Percentiles rank a stretch among this genome's conserved stretches.
Evolutionary conservation across 2,113 vertebrate species (phyloP).

Genomic region (Herpetotheres cachinnans): DNA sequence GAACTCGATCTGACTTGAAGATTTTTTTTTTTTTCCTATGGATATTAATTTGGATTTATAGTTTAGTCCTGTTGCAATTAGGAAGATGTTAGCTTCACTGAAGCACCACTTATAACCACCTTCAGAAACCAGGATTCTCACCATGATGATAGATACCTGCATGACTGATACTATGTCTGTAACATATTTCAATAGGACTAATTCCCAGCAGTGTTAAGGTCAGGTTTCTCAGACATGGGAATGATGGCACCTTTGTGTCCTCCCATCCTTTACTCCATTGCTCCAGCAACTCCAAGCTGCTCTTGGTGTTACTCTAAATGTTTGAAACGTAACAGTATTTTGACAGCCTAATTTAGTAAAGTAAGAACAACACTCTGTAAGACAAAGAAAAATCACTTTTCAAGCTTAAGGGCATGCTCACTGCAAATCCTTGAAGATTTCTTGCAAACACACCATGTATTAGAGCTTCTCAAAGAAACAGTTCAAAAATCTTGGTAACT

Average conservation of each 20-base stretch:
- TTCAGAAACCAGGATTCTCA: neutral
- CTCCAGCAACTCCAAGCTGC: neutral
- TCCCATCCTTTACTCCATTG: neutral
- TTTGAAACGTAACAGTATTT: neutral
- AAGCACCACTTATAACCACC: neutral
- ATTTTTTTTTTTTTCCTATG: neutral
- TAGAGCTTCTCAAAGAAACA: neutral
- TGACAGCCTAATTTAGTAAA: neutral
- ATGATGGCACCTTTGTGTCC: neutral
- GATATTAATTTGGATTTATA: neutral
- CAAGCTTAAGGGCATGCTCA: neutral
- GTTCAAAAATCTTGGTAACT: neutral
- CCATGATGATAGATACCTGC: neutral
- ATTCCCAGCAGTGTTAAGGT: neutral
- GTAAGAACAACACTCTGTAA: neutral
- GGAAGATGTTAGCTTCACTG: neutral
- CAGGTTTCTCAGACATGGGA: neutral
- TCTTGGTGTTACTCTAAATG: neutral
- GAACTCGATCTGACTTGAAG: neutral
- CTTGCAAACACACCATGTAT: neutral
- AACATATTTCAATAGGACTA: neutral
- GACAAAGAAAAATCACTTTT: neutral
- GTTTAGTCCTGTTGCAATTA: neutral
- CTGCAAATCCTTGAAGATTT: neutral
- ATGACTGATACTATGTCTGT: neutral